These are phyloP conservation scores for Aphaenogaster floridana DNA, from an alignment of 1,140 invertebrate species.

Conservation along the genomic window DNA sequence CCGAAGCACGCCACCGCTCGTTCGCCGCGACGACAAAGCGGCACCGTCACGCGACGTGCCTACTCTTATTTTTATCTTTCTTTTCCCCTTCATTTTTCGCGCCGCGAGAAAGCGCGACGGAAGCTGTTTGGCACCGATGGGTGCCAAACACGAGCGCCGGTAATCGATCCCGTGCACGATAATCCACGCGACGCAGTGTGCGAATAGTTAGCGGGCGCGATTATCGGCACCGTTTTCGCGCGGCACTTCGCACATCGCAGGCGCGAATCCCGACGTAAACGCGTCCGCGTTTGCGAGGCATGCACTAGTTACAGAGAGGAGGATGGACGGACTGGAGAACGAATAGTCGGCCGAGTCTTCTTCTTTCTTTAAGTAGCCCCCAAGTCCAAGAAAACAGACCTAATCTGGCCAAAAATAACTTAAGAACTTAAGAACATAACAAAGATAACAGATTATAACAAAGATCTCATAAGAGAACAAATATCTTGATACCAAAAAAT, in stretches of 20 bases:
- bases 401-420: no score
- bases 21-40: slow-evolving; percentile 4
- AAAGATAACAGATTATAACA: no score
- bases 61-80: not conserved
- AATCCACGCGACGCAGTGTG: not conserved
- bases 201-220: not conserved
- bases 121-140: not conserved
- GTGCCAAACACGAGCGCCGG: not conserved
- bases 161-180: not conserved
- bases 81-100: not conserved
- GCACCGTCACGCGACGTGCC: slow-evolving; percentile 7
- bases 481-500: no score
- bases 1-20: not conserved
- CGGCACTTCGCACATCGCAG: not conserved
- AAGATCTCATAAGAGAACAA: no score
- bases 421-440: no score
- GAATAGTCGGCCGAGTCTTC: slow-evolving; percentile 46
- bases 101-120: not conserved
- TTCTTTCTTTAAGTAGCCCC: no score
- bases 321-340: not conserved
- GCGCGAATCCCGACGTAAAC: not conserved
- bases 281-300: no score
- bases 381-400: no score
- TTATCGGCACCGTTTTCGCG: not conserved
- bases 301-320: slow-evolving; percentile 44